Percentiles rank a stretch among this genome's conserved stretches.
These are phyloP conservation scores for Hololepta plana DNA, from an alignment of 2,888 invertebrate species.

Conservation along the genomic window DNA sequence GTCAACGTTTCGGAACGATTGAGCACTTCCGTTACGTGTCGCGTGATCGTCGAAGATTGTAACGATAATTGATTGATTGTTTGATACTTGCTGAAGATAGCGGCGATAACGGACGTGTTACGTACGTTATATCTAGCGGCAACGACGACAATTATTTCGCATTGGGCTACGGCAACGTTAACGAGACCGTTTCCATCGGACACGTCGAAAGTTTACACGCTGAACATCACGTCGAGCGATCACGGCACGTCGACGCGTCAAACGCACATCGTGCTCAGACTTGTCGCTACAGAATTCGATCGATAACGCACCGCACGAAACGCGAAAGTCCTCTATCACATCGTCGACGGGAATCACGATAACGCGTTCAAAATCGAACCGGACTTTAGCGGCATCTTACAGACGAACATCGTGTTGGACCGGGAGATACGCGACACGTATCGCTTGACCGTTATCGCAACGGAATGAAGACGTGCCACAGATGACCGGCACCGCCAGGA, in stretches of 20 bases:
- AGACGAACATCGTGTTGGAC: constrained; percentile 87
- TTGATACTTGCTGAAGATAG: constrained; percentile 75
- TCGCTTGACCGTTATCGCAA: constrained; percentile 83
- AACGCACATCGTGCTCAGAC: constrained; percentile 44
- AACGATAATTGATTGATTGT: constrained; percentile 79
- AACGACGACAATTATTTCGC: constrained; percentile 65
- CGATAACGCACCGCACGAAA: constrained; percentile 72
- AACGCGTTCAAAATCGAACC: constrained; percentile 93
- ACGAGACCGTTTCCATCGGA: constrained; percentile 30
- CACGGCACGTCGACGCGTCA: constrained; percentile 61
- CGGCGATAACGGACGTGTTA: constrained; percentile 71
- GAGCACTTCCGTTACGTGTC: constrained; percentile 57
- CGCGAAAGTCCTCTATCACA: constrained; percentile 76
- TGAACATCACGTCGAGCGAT: constrained; percentile 79
- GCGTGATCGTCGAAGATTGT: constrained; percentile 56
- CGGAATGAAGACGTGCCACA: constrained; percentile 85
- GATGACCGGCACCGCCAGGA: constrained; percentile 77
- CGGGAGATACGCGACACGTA: constrained; percentile 82
- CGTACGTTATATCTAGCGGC: constrained; percentile 70
- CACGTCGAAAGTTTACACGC: constrained; percentile 30
- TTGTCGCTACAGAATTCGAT: constrained; percentile 51
- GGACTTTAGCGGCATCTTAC: constrained; percentile 82
- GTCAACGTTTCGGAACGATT: constrained; percentile 47
- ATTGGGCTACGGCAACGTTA: constrained; percentile 61
- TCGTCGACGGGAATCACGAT: constrained; percentile 92